Percentiles rank a stretch among this genome's conserved stretches.
Evolutionary conservation across 2,113 vertebrate genomes (phyloP).

Genomic region (Alligator mississippiensis): DNA sequence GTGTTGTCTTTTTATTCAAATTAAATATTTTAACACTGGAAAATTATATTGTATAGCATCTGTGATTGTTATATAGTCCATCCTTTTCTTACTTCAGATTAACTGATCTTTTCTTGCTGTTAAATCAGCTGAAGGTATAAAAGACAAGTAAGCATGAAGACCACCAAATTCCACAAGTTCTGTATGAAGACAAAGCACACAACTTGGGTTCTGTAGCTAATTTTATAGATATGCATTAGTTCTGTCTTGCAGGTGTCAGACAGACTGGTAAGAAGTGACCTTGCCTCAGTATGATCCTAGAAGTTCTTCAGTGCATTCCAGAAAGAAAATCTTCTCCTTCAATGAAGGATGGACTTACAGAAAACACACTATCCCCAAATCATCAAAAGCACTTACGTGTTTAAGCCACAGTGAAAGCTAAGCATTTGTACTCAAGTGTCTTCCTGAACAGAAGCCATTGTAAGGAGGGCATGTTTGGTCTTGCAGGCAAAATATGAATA

Average conservation of each 20-base stretch:
- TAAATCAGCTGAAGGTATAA: neutral
- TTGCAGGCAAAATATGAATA: neutral
- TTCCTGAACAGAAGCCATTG: too few species aligned
- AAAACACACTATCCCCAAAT: neutral
- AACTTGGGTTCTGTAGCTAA: neutral
- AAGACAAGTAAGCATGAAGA: neutral
- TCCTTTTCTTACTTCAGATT: neutral
- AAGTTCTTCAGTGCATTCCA: neutral
- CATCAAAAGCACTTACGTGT: neutral
- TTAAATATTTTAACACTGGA: slow-evolving; percentile 4
- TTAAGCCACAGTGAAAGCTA: neutral
- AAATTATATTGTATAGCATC: neutral
- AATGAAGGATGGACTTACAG: neutral
- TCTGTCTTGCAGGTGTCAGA: neutral
- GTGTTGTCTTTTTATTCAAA: slow-evolving; percentile 35
- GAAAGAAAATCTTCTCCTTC: neutral
- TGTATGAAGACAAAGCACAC: neutral
- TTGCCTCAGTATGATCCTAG: neutral
- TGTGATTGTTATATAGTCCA: neutral
- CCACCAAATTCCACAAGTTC: neutral
- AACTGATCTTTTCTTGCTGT: neutral
- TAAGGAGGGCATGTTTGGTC: neutral
- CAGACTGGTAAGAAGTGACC: neutral
- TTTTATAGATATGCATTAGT: neutral
- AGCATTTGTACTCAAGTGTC: neutral